Conservation (phyloP, 2,888 invertebrate species). For the Zhengitettix transpicula region DNA sequence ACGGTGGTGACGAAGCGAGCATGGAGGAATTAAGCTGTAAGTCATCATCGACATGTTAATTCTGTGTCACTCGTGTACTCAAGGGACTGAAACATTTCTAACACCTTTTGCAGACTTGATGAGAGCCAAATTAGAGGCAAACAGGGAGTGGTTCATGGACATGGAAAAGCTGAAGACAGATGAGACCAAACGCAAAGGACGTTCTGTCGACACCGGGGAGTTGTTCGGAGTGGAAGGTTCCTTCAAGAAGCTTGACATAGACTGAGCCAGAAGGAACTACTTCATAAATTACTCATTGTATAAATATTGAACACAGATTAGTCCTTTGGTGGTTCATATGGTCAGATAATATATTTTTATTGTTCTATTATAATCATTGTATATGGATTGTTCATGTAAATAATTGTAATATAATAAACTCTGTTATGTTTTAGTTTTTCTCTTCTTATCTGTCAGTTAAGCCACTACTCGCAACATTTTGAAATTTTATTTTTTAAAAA, state of each 20-base stretch:
- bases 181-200: neutral
- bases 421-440: no score
- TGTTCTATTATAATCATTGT: no score
- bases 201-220: neutral
- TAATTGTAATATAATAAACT: no score
- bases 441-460: no score
- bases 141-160: neutral
- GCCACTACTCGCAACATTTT: no score
- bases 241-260: neutral
- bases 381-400: no score
- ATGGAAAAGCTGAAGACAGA: neutral
- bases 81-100: neutral
- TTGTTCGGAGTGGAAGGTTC: neutral
- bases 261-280: no score
- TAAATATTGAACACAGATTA: no score
- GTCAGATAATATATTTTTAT: no score
- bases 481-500: no score
- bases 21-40: neutral
- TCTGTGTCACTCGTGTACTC: neutral
- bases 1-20: neutral
- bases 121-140: neutral
- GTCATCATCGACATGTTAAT: neutral
- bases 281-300: no score
- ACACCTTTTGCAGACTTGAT: neutral
- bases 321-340: no score